Percentiles rank a stretch among this genome's conserved stretches.
Conservation (phyloP, 2,888 invertebrate genomes). For the Teleogryllus oceanicus region DNA sequence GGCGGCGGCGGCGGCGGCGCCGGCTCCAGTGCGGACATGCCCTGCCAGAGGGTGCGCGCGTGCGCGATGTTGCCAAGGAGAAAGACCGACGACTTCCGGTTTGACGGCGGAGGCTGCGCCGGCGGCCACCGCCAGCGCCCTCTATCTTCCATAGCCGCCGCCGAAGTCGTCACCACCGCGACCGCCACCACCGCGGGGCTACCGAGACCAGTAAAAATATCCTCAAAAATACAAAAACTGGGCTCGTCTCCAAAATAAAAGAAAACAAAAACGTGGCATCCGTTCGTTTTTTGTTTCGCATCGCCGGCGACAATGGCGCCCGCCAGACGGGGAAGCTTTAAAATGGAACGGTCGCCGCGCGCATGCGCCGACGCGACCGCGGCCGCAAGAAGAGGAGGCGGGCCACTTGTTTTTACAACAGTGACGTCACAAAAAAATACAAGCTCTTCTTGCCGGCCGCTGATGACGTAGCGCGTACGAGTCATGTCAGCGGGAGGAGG, state of each 20-base stretch:
- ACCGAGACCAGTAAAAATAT: conserved; percentile 32
- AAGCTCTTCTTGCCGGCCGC: too few relatives aligned
- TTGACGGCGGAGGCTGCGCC: not conserved
- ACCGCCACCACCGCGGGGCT: not conserved
- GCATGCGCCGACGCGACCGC: not conserved
- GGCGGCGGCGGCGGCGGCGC: too few relatives aligned
- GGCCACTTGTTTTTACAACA: not conserved
- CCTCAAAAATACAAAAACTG: conserved; percentile 34
- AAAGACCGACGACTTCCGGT: not conserved
- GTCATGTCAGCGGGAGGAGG: too few relatives aligned
- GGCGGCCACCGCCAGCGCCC: not conserved
- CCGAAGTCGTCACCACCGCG: not conserved
- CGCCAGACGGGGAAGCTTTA: conserved; percentile 29
- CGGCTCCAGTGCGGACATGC: not conserved
- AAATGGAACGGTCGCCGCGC: not conserved
- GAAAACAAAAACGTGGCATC: not conserved
- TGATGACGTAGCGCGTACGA: too few relatives aligned
- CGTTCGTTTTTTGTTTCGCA: conserved; percentile 31
- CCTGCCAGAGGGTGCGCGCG: not conserved
- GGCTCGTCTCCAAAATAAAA: conserved; percentile 28
- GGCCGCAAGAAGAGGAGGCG: not conserved
- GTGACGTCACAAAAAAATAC: too few relatives aligned
- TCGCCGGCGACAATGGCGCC: conserved; percentile 31
- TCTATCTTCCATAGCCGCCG: not conserved
- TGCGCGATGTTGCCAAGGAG: not conserved